A percentile compares a stretch with the other conserved stretches of the same genome.
phyloP scores from a whole-genome alignment of 2,113 vertebrate genomes.

The Malaclemys terrapin region DNA sequence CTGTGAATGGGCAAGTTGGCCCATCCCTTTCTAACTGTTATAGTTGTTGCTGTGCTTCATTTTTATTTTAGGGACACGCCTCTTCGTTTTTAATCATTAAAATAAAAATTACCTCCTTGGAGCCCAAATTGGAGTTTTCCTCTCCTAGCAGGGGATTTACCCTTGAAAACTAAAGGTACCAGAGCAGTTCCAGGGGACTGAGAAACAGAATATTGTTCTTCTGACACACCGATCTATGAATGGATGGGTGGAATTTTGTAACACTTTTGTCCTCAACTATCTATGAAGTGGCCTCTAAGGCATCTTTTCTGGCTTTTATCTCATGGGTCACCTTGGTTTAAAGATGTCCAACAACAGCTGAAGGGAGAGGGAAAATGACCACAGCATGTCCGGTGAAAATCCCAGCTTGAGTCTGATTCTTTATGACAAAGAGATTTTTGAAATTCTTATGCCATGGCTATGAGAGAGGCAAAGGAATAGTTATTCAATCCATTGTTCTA shows the following conservation, averaged over 20 bases:
- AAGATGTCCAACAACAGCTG: background rate
- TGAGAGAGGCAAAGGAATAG: background rate
- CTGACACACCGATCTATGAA: background rate
- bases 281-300: background rate
- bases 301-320: background rate
- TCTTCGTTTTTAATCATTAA: background rate
- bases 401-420: background rate
- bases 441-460: background rate
- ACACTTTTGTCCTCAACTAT: accelerated
- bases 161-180: background rate
- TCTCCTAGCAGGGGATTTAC: background rate
- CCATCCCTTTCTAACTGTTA: background rate
- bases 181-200: background rate
- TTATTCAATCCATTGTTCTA: background rate
- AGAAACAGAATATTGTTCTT: background rate
- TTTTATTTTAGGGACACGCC: background rate
- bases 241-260: constrained; percentile 4
- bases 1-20: background rate
- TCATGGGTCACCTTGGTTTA: background rate
- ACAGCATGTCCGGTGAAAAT: background rate
- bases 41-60: background rate
- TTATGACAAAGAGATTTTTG: background rate
- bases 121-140: background rate
- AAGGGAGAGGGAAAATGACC: background rate
- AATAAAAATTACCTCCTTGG: background rate